Evolutionary conservation across 2,888 invertebrate genomes (phyloP).

Genomic region (Monochamus alternatus): DNA sequence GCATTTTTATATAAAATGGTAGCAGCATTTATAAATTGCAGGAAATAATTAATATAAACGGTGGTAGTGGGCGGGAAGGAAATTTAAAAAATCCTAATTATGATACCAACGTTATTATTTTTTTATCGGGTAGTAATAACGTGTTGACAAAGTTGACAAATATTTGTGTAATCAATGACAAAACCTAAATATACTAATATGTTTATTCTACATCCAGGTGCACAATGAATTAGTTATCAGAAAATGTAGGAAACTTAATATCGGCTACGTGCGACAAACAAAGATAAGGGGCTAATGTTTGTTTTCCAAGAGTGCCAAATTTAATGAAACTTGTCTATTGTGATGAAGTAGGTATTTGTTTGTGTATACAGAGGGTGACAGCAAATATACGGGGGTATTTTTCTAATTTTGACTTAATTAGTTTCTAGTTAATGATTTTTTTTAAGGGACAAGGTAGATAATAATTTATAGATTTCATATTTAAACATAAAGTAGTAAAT

Average conservation of each 20-base stretch:
- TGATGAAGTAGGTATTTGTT: conserved; percentile 17
- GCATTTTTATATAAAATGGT: no score
- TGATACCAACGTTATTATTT: conserved; percentile 34
- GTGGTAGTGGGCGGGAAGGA: not conserved
- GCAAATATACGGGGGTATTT: not conserved
- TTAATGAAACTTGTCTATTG: conserved; percentile 29
- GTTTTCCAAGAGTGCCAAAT: conserved; percentile 34
- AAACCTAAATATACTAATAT: conserved; percentile 38
- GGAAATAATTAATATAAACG: no score
- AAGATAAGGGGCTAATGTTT: conserved; percentile 35
- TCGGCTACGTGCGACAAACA: conserved; percentile 33
- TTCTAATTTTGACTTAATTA: not conserved
- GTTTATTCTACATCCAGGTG: conserved; percentile 34
- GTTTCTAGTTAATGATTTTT: no score
- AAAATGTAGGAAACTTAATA: conserved; percentile 38
- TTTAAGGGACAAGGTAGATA: no score
- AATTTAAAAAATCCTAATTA: not conserved
- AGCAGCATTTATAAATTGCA: not conserved
- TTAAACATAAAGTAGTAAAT: no score
- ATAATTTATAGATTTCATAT: no score
- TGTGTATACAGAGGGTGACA: conserved; percentile 23
- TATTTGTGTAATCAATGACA: conserved; percentile 44
- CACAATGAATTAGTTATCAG: conserved; percentile 33
- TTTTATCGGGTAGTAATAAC: conserved; percentile 44
- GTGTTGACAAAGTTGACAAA: conserved; percentile 28